phyloP scores from a whole-genome alignment of 2,797 vertebrate species.

The Borostomias antarcticus region DNA sequence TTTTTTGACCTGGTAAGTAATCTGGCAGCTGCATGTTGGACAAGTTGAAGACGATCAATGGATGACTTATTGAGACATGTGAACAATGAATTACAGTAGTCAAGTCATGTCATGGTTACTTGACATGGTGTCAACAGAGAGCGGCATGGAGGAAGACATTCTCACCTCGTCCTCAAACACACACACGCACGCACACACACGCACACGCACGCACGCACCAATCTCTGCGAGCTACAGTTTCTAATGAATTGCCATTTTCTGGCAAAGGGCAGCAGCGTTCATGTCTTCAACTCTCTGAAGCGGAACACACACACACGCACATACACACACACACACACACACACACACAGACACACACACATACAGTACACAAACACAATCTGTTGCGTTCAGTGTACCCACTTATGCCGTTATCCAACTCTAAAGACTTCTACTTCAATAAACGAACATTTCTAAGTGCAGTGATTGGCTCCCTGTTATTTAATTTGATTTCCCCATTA shows the following conservation, averaged over 20 bases:
- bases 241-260: background rate
- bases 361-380: background rate
- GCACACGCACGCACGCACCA: background rate
- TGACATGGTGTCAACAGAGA: too few relatives aligned
- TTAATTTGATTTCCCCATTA: too few relatives aligned
- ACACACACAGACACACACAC: background rate
- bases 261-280: background rate
- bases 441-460: background rate
- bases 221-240: background rate
- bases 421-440: background rate
- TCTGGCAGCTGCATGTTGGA: too few relatives aligned
- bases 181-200: background rate
- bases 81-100: too few relatives aligned
- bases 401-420: background rate
- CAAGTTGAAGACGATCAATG: too few relatives aligned
- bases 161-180: too few relatives aligned
- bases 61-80: too few relatives aligned
- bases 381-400: conserved; percentile 8
- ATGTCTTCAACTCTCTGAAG: too few relatives aligned
- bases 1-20: too few relatives aligned
- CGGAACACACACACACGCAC: background rate
- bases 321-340: background rate
- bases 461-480: background rate
- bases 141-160: too few relatives aligned
- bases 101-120: too few relatives aligned